Percentiles rank a stretch among this genome's conserved stretches.
These are phyloP conservation scores for Aphrocallistes beatrix DNA, from an alignment of 37 sponge, comb jelly and placozoan genomes.

Conservation along the genomic window DNA sequence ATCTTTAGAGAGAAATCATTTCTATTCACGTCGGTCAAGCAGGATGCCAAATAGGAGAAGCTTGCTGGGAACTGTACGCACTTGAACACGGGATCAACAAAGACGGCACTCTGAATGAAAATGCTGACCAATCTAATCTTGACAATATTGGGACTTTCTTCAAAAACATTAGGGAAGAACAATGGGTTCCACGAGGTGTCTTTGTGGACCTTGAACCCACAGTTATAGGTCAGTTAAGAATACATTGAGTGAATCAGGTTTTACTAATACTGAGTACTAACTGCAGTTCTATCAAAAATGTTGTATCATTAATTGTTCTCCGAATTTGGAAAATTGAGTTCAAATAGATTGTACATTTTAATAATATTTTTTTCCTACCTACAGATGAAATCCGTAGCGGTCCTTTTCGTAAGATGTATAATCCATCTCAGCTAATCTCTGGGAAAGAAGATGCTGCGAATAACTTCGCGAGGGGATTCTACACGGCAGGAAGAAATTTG, in stretches of 20 bases:
- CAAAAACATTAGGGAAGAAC: slow-evolving; percentile 17
- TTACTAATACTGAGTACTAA: too few relatives aligned
- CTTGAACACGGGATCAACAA: slow-evolving; percentile 29
- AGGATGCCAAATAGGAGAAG: slow-evolving; percentile 28
- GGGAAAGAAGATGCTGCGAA: slow-evolving; percentile 28
- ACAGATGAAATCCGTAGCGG: slow-evolving; percentile 24
- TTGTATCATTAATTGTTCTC: too few relatives aligned
- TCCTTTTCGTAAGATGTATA: slow-evolving; percentile 20
- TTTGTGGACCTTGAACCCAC: slow-evolving; percentile 26
- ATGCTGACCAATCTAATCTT: neutral
- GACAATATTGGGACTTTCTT: slow-evolving; percentile 26
- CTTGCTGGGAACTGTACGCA: slow-evolving; percentile 27
- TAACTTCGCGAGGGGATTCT: slow-evolving; percentile 24
- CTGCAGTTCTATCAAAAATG: too few relatives aligned
- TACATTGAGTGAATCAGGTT: too few relatives aligned
- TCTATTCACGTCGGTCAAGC: slow-evolving; percentile 30
- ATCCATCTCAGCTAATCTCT: slow-evolving; percentile 21
- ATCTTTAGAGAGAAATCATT: slow-evolving; percentile 21
- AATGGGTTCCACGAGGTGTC: slow-evolving; percentile 22
- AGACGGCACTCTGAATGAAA: slow-evolving; percentile 20
- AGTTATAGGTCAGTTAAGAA: slow-evolving; percentile 26
- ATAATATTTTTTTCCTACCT: neutral
- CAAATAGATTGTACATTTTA: neutral
- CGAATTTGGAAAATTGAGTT: too few relatives aligned
- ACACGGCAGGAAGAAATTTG: slow-evolving; percentile 20